phyloP scores from a whole-genome alignment of 2,797 vertebrate species.

The Babyrousa celebensis region DNA sequence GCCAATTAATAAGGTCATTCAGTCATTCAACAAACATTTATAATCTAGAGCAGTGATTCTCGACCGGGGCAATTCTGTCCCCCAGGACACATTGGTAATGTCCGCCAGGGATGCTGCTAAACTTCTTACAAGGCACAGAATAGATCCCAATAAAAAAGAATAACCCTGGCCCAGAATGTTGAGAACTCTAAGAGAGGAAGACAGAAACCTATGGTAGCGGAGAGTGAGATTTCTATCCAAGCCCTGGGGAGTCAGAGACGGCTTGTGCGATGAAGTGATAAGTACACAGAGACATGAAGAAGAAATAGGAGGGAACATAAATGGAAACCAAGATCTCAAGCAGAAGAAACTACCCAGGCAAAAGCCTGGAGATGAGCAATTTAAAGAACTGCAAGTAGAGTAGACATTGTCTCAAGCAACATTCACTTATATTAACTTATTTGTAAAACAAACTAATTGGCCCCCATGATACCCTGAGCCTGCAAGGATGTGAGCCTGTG shows the following conservation, averaged over 20 bases:
- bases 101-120: neutral
- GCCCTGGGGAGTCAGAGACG: neutral
- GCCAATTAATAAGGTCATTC: neutral
- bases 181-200: neutral
- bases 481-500: neutral
- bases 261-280: neutral
- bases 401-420: neutral
- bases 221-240: neutral
- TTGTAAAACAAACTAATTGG: neutral
- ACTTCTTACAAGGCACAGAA: neutral
- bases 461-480: neutral
- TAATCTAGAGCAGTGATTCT: neutral
- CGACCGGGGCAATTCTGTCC: neutral
- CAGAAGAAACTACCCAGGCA: slow-evolving; percentile 22
- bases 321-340: neutral
- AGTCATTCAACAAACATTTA: neutral
- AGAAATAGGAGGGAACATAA: neutral
- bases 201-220: neutral
- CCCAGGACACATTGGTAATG: neutral
- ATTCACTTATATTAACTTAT: neutral
- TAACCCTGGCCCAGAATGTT: neutral
- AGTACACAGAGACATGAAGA: neutral
- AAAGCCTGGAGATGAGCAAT: neutral
- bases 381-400: neutral
- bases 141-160: neutral